Evolutionary conservation across 2,888 invertebrate genomes (phyloP), one percentile per base, ranked within the genome.

Genomic region (Limnephilus lunatus): DNA sequence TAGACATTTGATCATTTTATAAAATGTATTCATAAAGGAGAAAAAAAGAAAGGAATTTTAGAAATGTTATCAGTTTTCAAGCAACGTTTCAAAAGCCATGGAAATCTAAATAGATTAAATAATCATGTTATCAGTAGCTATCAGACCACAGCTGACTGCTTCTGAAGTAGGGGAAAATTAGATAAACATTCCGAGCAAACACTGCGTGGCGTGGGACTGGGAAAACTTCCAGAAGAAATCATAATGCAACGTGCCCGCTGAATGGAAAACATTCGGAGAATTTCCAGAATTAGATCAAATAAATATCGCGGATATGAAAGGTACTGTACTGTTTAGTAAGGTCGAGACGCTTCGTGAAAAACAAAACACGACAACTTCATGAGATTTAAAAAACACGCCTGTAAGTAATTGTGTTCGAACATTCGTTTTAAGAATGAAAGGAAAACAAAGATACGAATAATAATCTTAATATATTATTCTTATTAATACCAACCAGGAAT

Each of bases 211-310:
- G 68, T 68, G 68, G 68, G 25, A 68, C n/a, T n/a, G 68, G 68
- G 68, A 68, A 68, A 68, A 68, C 68, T 68, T 68, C 68, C 68
- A 68, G 68, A 68, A 68, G 68, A 68, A 68, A 68, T 68, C 68
- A n/a, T 68, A 68, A 68, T 25, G n/a, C 25, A n/a, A 68, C 9
- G 68, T 68, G 25, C n/a, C 68, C 25, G 9, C 68, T n/a, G 25
- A 68, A 68, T 68, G 68, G 68, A 68, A 68, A 82, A 82, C 82
- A 19, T 31, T 82, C 32, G 32, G 15, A 19, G 82, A 82, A 32
- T 82, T 82, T 82, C 32, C 82, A 15, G 19, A 82, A 82, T 82
- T 82, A 82, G 82, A 68, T 7, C 68, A 68, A 68, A 68, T 68
- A 68, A 68, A 68, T 68, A 25, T 7, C 68, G 5, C 25, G 25